phyloP scores from a whole-genome alignment of 2,888 invertebrate species.

The Ethmia dodecea region DNA sequence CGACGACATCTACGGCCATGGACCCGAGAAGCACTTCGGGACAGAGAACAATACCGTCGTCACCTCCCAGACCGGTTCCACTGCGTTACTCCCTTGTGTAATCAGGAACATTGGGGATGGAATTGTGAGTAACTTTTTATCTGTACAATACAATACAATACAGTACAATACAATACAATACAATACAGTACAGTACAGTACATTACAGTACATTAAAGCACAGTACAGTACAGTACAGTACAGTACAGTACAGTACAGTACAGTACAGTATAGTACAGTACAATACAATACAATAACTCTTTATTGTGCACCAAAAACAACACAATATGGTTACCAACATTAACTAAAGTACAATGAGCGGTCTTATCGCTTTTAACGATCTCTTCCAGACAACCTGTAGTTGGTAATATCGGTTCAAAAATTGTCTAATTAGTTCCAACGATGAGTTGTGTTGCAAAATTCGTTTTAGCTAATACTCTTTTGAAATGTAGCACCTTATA shows the following conservation, averaged over 20 bases:
- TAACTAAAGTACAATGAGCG: too few relatives aligned
- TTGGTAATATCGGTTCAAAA: too few relatives aligned
- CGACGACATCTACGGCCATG: constrained; percentile 59
- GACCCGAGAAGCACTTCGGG: constrained; percentile 85
- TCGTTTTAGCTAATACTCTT: too few relatives aligned
- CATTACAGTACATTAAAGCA: constrained; percentile 1
- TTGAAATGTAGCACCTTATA: too few relatives aligned
- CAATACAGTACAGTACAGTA: constrained; percentile 2
- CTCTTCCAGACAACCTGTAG: too few relatives aligned
- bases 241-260: constrained; percentile 2
- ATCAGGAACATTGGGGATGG: constrained; percentile 92
- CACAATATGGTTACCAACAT: too few relatives aligned
- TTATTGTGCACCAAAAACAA: too few relatives aligned
- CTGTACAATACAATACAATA: neutral
- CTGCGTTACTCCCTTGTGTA: constrained; percentile 89
- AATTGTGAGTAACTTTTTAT: constrained; percentile 81
- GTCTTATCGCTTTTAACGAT: too few relatives aligned
- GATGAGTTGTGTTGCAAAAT: too few relatives aligned
- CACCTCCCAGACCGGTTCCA: constrained; percentile 90
- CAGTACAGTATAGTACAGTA: constrained; percentile 2
- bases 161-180: constrained; percentile 1
- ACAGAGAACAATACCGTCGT: constrained; percentile 90
- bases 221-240: constrained; percentile 1
- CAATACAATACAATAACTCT: too few relatives aligned
- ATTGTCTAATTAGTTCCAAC: too few relatives aligned